phyloP scores from a whole-genome alignment of 2,888 invertebrate genomes.

The Prosapia bicincta region DNA sequence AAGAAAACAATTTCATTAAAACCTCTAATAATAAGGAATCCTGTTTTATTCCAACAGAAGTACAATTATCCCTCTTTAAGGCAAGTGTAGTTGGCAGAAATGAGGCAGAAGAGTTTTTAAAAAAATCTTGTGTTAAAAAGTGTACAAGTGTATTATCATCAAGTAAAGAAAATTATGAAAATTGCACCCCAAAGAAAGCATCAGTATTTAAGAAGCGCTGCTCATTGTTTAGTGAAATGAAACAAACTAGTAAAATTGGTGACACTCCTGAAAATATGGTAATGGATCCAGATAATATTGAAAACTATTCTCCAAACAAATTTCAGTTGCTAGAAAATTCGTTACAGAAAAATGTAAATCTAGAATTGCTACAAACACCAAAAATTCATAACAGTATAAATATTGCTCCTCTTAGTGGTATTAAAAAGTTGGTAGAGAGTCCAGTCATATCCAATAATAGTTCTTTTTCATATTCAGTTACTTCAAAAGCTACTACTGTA shows the following conservation, averaged over 20 bases:
- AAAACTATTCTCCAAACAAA: background rate
- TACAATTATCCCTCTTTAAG: background rate
- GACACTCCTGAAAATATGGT: background rate
- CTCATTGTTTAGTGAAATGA: background rate
- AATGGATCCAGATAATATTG: background rate
- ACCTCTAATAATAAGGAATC: no score
- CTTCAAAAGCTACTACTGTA: background rate
- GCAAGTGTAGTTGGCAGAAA: background rate
- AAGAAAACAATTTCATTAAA: no score
- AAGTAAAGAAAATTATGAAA: background rate
- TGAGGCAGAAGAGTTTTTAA: background rate
- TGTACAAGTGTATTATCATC: background rate
- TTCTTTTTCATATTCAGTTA: background rate
- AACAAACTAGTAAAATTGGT: background rate
- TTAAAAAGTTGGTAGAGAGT: background rate
- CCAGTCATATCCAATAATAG: background rate
- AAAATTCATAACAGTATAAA: background rate
- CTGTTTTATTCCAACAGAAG: background rate
- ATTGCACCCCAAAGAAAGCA: background rate
- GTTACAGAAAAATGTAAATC: background rate
- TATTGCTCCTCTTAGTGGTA: background rate
- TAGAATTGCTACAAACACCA: background rate
- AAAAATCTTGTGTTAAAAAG: background rate
- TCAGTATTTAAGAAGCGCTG: background rate
- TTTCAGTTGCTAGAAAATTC: background rate